Evolutionary conservation across 2,113 vertebrate genomes (phyloP).

Genomic region (Heliornis fulica): DNA sequence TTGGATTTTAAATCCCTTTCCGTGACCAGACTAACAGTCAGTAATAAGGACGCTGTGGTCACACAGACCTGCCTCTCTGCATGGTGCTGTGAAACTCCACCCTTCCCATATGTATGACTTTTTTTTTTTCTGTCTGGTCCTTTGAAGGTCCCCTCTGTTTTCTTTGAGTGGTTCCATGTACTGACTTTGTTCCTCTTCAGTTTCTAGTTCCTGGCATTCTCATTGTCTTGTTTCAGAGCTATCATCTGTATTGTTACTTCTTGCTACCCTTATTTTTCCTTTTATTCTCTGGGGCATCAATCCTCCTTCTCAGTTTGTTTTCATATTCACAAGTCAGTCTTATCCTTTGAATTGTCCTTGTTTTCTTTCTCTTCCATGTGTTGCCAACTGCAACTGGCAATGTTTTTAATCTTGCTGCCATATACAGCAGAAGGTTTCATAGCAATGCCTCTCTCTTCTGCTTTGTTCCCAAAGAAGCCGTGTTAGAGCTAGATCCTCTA

Average conservation of each 20-base stretch:
- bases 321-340: background rate
- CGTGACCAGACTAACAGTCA: background rate
- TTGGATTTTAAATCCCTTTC: background rate
- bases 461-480: background rate
- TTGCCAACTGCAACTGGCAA: background rate
- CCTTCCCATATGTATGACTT: background rate
- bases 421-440: background rate
- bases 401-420: background rate
- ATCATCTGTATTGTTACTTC: background rate
- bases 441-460: background rate
- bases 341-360: background rate
- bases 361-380: background rate
- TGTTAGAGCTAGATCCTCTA: background rate
- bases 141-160: background rate
- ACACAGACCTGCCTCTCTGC: accelerated
- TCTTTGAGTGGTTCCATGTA: background rate
- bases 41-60: background rate
- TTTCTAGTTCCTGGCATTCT: background rate
- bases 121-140: background rate
- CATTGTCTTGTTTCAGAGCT: background rate
- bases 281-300: background rate
- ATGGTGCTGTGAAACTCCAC: background rate
- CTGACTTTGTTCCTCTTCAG: background rate
- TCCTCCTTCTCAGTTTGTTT: background rate
- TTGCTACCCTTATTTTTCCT: background rate